These are phyloP conservation scores for Altica lythri DNA, from an alignment of 2,888 invertebrate species.

Conservation along the genomic window DNA sequence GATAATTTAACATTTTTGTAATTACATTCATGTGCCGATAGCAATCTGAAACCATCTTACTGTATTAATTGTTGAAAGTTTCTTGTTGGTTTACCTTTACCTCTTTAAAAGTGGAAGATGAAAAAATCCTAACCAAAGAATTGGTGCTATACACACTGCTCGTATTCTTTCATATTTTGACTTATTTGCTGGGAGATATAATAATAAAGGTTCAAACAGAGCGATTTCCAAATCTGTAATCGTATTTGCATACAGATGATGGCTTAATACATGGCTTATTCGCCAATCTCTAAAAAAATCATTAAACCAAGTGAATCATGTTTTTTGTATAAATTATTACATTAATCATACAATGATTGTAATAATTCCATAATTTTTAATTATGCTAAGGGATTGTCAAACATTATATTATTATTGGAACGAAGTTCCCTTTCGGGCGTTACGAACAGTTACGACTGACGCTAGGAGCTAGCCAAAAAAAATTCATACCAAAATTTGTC, in stretches of 20 bases:
- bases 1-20: constrained; percentile 34
- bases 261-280: constrained; percentile 75
- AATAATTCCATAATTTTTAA: no score
- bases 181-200: constrained; percentile 68
- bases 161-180: constrained; percentile 59
- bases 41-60: constrained; percentile 1
- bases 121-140: constrained; percentile 49
- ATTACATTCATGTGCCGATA: constrained; percentile 4
- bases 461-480: no score
- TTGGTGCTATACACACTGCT: constrained; percentile 60
- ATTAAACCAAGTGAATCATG: no score
- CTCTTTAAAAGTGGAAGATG: constrained; percentile 55
- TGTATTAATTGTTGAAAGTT: neutral
- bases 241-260: constrained; percentile 80
- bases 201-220: constrained; percentile 66
- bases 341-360: no score
- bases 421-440: no score
- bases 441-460: no score
- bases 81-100: constrained; percentile 46
- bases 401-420: no score
- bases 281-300: constrained; percentile 68
- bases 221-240: constrained; percentile 75
- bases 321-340: no score
- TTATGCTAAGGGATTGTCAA: no score
- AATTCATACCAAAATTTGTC: no score